phyloP scores from a whole-genome alignment of 2,888 invertebrate species.

The Euclidia mi region DNA sequence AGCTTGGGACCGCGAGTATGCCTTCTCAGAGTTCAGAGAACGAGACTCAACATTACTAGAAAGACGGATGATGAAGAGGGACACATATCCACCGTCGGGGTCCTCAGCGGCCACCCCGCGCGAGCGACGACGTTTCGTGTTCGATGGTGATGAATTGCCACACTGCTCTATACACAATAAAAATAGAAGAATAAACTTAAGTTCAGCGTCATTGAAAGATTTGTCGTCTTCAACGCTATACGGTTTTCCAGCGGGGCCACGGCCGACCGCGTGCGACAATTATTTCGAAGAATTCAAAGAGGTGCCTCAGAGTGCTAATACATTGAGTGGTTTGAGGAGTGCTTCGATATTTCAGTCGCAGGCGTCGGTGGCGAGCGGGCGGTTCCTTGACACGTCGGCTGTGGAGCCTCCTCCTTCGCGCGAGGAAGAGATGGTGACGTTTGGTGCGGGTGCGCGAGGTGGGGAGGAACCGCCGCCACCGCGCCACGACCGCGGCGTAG shows the following conservation, averaged over 20 bases:
- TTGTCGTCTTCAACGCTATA: slow-evolving; percentile 89
- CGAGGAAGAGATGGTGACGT: slow-evolving; percentile 93
- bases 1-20: slow-evolving; percentile 87
- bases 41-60: slow-evolving; percentile 82
- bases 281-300: slow-evolving; percentile 90
- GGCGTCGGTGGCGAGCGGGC: slow-evolving; percentile 91
- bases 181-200: slow-evolving; percentile 85
- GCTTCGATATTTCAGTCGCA: slow-evolving; percentile 88
- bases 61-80: slow-evolving; percentile 84
- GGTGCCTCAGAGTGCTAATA: slow-evolving; percentile 88
- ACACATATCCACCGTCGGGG: slow-evolving; percentile 82
- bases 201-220: slow-evolving; percentile 90
- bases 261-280: slow-evolving; percentile 91
- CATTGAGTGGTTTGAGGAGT: slow-evolving; percentile 83
- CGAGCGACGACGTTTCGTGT: slow-evolving; percentile 91
- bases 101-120: slow-evolving; percentile 85
- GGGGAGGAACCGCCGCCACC: slow-evolving; percentile 68
- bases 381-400: slow-evolving; percentile 92
- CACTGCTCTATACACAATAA: slow-evolving; percentile 90
- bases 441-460: slow-evolving; percentile 90
- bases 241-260: slow-evolving; percentile 91
- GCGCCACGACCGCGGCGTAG: slow-evolving; percentile 84
- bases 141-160: slow-evolving; percentile 90
- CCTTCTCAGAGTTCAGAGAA: slow-evolving; percentile 85
- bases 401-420: slow-evolving; percentile 91